Evolutionary conservation across 2,113 vertebrate genomes (phyloP), one percentile per base, ranked within the genome.

Genomic region (Percina caprodes): DNA sequence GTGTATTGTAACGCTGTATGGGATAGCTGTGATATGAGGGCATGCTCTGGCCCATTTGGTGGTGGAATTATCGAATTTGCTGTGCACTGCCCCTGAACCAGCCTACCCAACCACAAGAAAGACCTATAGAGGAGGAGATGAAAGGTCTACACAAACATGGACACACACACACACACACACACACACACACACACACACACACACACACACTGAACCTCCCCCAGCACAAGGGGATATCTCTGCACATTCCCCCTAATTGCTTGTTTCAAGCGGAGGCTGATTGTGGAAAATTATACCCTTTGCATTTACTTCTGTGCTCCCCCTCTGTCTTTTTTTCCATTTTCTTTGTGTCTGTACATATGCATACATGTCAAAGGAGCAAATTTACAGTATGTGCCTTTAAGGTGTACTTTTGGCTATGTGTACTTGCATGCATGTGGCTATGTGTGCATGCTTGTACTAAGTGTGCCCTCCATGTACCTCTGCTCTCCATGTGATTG

Each of bases 51-150:
- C 95, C 96, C 94, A 96, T 97, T 96, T 96, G 95, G 93, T 94
- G 93, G 93, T 94, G 87, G 94, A 97, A 97, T 98, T 96, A 97
- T 97, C 96, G 92, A 96, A 97, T 97, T 97, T 97, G 95, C 95
- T 96, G 95, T 94, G 96, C 95, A 91, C 94, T 96, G 95, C 95
- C 95, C 95, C 93, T 93, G 95, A 96, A 97, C 96, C 95, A 96
- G 94, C 96, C 95, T 93, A 94, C 95, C 95, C 96, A 95, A 96
- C 95, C 96, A 93, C 94, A 89, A 91, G 88, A 90, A 91, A 92
- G 89, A 79, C 52, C 54, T 56, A 42, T 42, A 51, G 69, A 90
- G 79, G 69, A 91, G 88, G 82, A 89, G 86, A 81, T 33, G 83
- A 91, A 88, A 87, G 84, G 82, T 76, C 82, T 78, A 72, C 83